Conservation (phyloP, 2,888 invertebrate genomes). For the Pseudococcus viburni region DNA sequence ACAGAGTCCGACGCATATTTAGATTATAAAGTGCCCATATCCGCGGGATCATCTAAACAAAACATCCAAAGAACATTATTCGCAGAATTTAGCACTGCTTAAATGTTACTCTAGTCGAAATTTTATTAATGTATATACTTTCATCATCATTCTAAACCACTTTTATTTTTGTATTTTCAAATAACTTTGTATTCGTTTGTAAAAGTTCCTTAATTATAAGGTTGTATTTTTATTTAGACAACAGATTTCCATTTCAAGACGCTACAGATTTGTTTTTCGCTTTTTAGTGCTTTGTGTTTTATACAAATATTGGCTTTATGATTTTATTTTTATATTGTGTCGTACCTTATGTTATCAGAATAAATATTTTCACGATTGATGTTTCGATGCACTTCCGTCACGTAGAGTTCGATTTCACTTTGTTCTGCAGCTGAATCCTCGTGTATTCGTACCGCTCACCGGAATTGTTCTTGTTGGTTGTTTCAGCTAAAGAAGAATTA, state of each 20-base stretch:
- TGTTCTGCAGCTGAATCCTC: background rate
- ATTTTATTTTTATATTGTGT: constrained; percentile 27
- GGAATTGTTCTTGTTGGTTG: background rate
- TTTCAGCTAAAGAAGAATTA: constrained; percentile 52
- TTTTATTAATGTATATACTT: constrained; percentile 48
- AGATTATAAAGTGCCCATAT: constrained; percentile 41
- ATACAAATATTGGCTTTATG: constrained; percentile 11
- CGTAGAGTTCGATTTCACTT: background rate
- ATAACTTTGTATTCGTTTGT: constrained; percentile 54
- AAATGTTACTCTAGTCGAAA: constrained; percentile 47
- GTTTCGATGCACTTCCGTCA: background rate
- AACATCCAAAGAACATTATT: constrained; percentile 24
- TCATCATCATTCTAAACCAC: constrained; percentile 51
- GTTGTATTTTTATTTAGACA: constrained; percentile 31
- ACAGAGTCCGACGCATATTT: constrained; percentile 47
- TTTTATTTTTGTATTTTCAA: constrained; percentile 47
- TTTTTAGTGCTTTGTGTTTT: constrained; percentile 31
- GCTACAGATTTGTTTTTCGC: background rate
- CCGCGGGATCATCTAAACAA: background rate
- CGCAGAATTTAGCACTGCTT: constrained; percentile 49
- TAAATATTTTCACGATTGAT: constrained; percentile 52
- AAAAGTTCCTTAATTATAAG: constrained; percentile 52
- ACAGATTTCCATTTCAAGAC: background rate
- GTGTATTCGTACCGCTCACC: background rate
- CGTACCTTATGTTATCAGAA: constrained; percentile 44